Base-by-base conservation (phyloP, 1,140 invertebrate genomes). In the Calosoma granatense region DNA sequence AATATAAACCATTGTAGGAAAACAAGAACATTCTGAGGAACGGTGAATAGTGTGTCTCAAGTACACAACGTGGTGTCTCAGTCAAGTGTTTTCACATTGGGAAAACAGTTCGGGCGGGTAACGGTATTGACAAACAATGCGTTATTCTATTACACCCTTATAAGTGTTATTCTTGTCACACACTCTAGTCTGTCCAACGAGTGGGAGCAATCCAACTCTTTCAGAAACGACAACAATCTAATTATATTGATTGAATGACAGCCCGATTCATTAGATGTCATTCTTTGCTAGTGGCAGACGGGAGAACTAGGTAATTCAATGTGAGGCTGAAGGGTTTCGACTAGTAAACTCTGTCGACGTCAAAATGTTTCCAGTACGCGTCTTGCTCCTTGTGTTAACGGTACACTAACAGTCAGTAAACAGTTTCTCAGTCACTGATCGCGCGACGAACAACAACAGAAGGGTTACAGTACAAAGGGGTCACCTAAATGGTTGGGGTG, bases 211-310 rank as follows among this genome's bases (percentile, higher is more conserved):
- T 47, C 3, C 39, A 70, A 70, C 67, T 65, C 69, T 70, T 70
- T 61, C 52, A 54, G 53, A 56, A 60, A 60, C 41, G 41, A 47
- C 41, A 68, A 68, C 69, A 71, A 71, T 71, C 68, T 69, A 70
- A 70, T 71, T 70, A 71, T 67, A 69, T 69, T 71, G 69, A 71
- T 71, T 71, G 69, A 71, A 70, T 71, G 69, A 70, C 69, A 69
- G 69, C 59, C 68, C 17, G 66, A 70, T 71, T 71, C 69, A 71
- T 71, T 71, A 70, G 66, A 60, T 68, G 67, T 71, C 69, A 70
- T 68, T 67, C 62, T 65, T 63, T 59, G 39, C 56, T 59, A 59
- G 64, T n/a, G 59, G 59, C 61, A 20, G 56, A 22, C 22, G 1
- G 43, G 17, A 15, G 26, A 30, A 6, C 3, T 9, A 47, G 41